Evolutionary conservation across 2,888 invertebrate species (phyloP), one percentile per base, ranked within the genome.

Genomic region (Hyposoter dolosus): DNA sequence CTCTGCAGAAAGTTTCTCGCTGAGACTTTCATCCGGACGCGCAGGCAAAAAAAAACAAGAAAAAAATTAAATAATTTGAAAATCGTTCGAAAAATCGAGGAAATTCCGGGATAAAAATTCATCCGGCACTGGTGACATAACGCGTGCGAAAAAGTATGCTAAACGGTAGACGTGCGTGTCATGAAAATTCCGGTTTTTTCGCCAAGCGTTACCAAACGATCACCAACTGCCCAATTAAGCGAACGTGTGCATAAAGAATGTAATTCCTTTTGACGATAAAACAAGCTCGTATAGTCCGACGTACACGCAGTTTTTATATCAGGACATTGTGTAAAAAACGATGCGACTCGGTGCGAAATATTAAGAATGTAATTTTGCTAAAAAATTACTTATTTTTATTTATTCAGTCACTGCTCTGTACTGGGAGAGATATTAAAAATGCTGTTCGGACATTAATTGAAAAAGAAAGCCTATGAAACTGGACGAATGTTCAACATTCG

Each of bases 221-320:
- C 53, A 19, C 7, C 17, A 40, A 63, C 65, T 65, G 32, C 35
- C 81, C 74, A 83, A 72, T 72, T 78, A 72, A 78, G n/a, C 19
- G 66, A 78, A 56, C 32, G 23, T 23, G 83, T 78, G 56, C 72
- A 60, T 66, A 72, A 83, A 83, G 53, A 78, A 83, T 47, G 56
- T 68, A 32, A 74, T 72, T 78, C 56, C 76, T 28, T 74, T 65
- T 35, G 77, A 63, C 71, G 72, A 71, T 83, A 53, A 83, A 83
- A 77, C 43, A 3, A 66, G 65, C 72, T 71, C 65, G 65, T 47
- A 19, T 15, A 50, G 45, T 63, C 19, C 17, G 65, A 17, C 1
- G 65, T 17, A 63, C 32, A 1, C 35, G 17, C 40, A 78, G 45
- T 17, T 35, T 53, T 45, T 19, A 17, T 60, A 56, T 45, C 17